A percentile compares a stretch with the other conserved stretches of the same genome.
Conservation (phyloP, 2,888 invertebrate species). For the Drosophila atripex region DNA sequence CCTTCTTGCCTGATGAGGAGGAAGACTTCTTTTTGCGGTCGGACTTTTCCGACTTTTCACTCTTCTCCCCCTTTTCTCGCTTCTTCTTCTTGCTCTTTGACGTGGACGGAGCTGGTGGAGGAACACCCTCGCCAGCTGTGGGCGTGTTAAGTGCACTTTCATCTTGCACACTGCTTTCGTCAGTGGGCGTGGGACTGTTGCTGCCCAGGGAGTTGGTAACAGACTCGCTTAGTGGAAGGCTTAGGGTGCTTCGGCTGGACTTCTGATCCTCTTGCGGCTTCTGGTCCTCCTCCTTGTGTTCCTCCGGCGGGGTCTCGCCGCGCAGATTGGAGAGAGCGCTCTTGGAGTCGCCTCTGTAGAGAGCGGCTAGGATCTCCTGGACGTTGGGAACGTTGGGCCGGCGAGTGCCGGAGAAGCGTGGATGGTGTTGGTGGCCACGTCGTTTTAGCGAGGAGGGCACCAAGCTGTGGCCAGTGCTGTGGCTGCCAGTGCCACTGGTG, state of each 20-base stretch:
- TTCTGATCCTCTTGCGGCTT: constrained; percentile 43
- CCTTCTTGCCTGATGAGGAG: constrained; percentile 51
- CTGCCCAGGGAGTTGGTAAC: constrained; percentile 80
- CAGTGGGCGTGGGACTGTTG: constrained; percentile 83
- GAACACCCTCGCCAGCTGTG: constrained; percentile 7
- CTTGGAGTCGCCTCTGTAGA: constrained; percentile 82
- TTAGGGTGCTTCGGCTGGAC: constrained; percentile 68
- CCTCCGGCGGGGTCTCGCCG: constrained; percentile 45
- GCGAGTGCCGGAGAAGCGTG: constrained; percentile 87
- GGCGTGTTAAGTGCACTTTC: constrained; percentile 61
- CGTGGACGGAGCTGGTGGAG: constrained; percentile 21
- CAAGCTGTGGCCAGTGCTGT: constrained; percentile 54
- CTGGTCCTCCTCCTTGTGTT: constrained; percentile 8
- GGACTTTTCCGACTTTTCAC: constrained; percentile 68
- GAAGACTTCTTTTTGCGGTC: constrained; percentile 73
- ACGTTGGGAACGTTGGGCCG: constrained; percentile 85
- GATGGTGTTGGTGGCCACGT: constrained; percentile 91
- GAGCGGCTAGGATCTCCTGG: constrained; percentile 83
- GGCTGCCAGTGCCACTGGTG: constrained; percentile 74
- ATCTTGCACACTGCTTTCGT: constrained; percentile 82
- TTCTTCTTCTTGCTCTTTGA: constrained; percentile 66
- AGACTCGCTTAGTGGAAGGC: constrained; percentile 79
- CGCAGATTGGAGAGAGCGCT: constrained; percentile 78
- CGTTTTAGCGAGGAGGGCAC: constrained; percentile 84
- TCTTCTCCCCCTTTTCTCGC: constrained; percentile 62